Percentiles rank a stretch among this genome's conserved stretches.
Evolutionary conservation across 1,140 invertebrate species (phyloP).

Genomic region (Drosophila kohkoa): DNA sequence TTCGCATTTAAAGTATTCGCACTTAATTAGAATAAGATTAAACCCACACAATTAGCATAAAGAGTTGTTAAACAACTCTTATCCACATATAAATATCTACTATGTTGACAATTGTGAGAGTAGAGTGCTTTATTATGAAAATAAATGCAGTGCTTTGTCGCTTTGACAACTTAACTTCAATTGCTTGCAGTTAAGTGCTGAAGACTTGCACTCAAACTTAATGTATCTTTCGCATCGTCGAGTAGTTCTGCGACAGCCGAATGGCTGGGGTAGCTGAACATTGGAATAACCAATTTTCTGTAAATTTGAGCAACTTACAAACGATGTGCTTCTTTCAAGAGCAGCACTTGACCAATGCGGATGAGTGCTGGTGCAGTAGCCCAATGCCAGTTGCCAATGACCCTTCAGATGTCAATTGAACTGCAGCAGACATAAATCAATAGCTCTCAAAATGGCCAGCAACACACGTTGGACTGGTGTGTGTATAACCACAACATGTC

Average conservation of each 20-base stretch:
- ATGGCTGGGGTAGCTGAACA: not conserved
- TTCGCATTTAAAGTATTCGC: not conserved
- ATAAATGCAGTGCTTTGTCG: not conserved
- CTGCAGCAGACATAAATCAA: slow-evolving; percentile 76
- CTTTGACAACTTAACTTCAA: not conserved
- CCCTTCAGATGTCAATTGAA: slow-evolving; percentile 50
- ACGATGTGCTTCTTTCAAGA: slow-evolving; percentile 23
- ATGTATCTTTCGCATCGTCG: not conserved
- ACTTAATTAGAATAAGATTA: slow-evolving; percentile 15
- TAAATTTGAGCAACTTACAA: slow-evolving; percentile 15
- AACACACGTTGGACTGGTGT: slow-evolving; percentile 3
- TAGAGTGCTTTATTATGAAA: too few species aligned
- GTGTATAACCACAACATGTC: slow-evolving; percentile 63
- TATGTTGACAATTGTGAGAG: not conserved
- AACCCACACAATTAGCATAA: not conserved
- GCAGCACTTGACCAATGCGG: slow-evolving; percentile 1
- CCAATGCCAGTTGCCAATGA: slow-evolving; percentile 47
- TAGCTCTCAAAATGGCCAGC: slow-evolving; percentile 32
- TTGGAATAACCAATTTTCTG: slow-evolving; percentile 18
- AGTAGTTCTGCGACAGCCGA: not conserved
- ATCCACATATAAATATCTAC: not conserved
- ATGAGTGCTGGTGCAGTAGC: slow-evolving; percentile 40
- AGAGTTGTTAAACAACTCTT: not conserved
- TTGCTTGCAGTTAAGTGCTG: not conserved
- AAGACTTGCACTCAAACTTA: not conserved